These are phyloP conservation scores for Listronotus bonariensis DNA, from an alignment of 1,140 invertebrate species.

Conservation along the genomic window DNA sequence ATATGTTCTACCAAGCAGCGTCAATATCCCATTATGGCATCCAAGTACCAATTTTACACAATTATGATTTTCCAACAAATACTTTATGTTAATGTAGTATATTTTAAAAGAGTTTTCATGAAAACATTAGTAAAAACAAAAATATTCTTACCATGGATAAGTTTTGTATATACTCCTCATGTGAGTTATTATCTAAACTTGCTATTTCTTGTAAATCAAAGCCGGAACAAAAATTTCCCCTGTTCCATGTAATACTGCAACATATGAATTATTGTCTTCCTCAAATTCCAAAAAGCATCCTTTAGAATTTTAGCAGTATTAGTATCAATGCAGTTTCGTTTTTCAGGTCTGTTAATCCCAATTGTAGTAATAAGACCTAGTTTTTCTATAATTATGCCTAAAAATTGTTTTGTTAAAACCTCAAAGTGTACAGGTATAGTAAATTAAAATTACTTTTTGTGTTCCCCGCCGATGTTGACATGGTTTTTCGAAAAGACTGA, in stretches of 20 bases:
- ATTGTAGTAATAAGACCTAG: conserved; percentile 71
- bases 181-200: conserved; percentile 51
- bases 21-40: too few relatives aligned
- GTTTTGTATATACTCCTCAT: not conserved
- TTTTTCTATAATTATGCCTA: conserved; percentile 64
- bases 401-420: conserved; percentile 15
- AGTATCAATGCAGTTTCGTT: conserved; percentile 79
- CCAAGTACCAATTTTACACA: too few relatives aligned
- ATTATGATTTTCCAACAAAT: too few relatives aligned
- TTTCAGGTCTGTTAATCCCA: conserved; percentile 83
- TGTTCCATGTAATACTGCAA: conserved; percentile 82
- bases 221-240: conserved; percentile 90
- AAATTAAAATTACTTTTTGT: too few relatives aligned
- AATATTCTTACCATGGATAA: not conserved
- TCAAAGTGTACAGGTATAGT: too few relatives aligned
- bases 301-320: conserved; percentile 68
- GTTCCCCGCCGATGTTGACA: too few relatives aligned
- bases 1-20: too few relatives aligned
- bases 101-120: too few relatives aligned
- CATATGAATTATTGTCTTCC: conserved; percentile 67
- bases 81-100: too few relatives aligned
- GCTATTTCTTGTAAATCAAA: conserved; percentile 78
- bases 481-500: conserved; percentile 47
- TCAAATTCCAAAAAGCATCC: conserved; percentile 80
- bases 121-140: too few relatives aligned